A percentile compares a stretch with the other conserved stretches of the same genome.
phyloP scores from a whole-genome alignment of 2,113 vertebrate genomes.

The Ammodytes dubius region DNA sequence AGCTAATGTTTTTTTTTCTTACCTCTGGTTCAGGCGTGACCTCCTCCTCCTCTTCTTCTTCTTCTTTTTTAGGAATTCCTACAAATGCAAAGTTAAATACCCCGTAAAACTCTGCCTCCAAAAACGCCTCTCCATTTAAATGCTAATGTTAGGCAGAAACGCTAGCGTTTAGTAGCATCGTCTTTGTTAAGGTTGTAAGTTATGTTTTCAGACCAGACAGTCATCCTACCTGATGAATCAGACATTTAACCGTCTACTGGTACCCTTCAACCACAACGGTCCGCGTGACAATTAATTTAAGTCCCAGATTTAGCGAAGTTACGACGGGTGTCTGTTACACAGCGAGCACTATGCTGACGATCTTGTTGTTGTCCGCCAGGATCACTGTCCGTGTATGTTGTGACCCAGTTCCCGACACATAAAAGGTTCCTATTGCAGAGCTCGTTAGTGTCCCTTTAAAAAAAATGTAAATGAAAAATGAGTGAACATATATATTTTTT shows the following conservation, averaged over 20 bases:
- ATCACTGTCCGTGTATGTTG: slow-evolving; percentile 53
- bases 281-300: background rate
- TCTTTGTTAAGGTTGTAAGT: background rate
- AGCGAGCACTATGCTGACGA: background rate
- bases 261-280: slow-evolving; percentile 13
- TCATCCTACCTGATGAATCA: slow-evolving; percentile 77
- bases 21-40: slow-evolving; percentile 74
- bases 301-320: background rate
- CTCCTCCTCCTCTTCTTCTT: slow-evolving; percentile 75
- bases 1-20: background rate
- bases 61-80: slow-evolving; percentile 72
- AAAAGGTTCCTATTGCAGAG: slow-evolving; percentile 46
- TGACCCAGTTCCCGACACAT: background rate
- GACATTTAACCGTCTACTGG: slow-evolving; percentile 82
- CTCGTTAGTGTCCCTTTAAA: background rate
- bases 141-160: background rate
- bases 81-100: slow-evolving; percentile 27
- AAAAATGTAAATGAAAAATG: background rate
- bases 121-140: background rate
- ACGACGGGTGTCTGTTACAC: background rate
- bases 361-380: slow-evolving; percentile 73
- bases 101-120: background rate
- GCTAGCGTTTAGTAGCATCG: background rate
- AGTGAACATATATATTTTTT: too few species aligned
- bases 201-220: background rate